Evolutionary conservation across 1,140 invertebrate genomes (phyloP).

Genomic region (Sarcophaga peregrina): DNA sequence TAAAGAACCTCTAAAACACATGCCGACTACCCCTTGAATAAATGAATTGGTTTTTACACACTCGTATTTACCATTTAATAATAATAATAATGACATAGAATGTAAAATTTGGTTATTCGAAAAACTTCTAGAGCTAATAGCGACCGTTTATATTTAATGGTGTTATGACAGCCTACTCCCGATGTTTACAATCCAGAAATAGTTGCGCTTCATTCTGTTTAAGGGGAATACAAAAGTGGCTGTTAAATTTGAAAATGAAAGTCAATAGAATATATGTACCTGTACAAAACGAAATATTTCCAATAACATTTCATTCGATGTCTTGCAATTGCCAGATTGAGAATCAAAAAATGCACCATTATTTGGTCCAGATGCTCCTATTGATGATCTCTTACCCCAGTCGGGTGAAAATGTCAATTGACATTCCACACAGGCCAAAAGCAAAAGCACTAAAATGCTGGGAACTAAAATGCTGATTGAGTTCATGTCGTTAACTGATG

Average conservation of each 20-base stretch:
- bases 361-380: conserved; percentile 44
- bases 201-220: conserved; percentile 57
- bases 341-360: conserved; percentile 55
- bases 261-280: conserved; percentile 29
- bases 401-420: conserved; percentile 65
- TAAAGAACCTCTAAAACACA: conserved; percentile 41
- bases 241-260: neutral
- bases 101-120: neutral
- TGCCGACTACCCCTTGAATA: conserved; percentile 36
- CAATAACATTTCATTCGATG: conserved; percentile 62
- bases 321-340: conserved; percentile 57
- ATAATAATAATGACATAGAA: neutral
- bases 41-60: too few relatives aligned
- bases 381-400: conserved; percentile 63
- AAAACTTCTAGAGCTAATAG: neutral
- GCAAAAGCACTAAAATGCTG: conserved; percentile 51
- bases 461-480: conserved; percentile 47
- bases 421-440: conserved; percentile 56
- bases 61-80: neutral
- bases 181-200: conserved; percentile 62
- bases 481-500: conserved; percentile 39
- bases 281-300: conserved; percentile 63
- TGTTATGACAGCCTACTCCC: conserved; percentile 51
- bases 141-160: neutral
- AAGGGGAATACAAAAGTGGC: conserved; percentile 7